phyloP scores from a whole-genome alignment of 2,113 vertebrate species.

The Siphamia tubifer region DNA sequence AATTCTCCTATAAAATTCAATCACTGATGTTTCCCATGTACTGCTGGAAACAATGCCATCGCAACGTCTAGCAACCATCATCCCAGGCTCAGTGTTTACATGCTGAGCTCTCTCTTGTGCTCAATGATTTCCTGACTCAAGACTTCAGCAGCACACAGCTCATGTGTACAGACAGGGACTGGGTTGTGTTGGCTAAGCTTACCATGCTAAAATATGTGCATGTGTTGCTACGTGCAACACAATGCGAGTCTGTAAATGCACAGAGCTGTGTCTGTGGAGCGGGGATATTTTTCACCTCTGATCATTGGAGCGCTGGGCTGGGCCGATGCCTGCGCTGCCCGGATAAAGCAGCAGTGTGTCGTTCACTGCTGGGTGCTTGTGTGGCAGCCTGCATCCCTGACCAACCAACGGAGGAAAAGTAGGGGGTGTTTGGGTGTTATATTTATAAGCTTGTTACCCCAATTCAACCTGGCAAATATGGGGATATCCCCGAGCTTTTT shows the following conservation, averaged over 20 bases:
- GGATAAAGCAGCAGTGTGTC: slow-evolving; percentile 73
- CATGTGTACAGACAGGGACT: slow-evolving; percentile 62
- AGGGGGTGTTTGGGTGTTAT: slow-evolving; percentile 1
- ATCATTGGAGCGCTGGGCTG: slow-evolving; percentile 54
- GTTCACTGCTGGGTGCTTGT: slow-evolving; percentile 41
- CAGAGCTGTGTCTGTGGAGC: slow-evolving; percentile 72
- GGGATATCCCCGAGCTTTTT: slow-evolving; percentile 53
- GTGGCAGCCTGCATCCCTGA: slow-evolving; percentile 30
- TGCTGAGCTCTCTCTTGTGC: slow-evolving; percentile 26
- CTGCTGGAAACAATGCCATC: neutral
- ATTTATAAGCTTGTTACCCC: slow-evolving; percentile 35
- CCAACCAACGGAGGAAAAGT: neutral
- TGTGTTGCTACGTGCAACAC: slow-evolving; percentile 68
- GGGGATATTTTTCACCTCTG: slow-evolving; percentile 64
- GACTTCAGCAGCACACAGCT: slow-evolving; percentile 39
- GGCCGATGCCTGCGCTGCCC: slow-evolving; percentile 34
- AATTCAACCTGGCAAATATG: slow-evolving; percentile 47
- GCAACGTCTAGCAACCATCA: neutral
- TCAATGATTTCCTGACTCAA: slow-evolving; percentile 56
- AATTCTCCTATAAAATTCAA: too few species aligned
- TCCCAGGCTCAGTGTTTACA: neutral
- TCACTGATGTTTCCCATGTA: neutral
- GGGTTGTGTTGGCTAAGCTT: slow-evolving; percentile 67
- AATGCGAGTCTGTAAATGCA: slow-evolving; percentile 74
- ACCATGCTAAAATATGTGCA: slow-evolving; percentile 74